Evolutionary conservation across 2,888 invertebrate genomes (phyloP), one percentile per base, ranked within the genome.

Genomic region (Volucella bombylans): DNA sequence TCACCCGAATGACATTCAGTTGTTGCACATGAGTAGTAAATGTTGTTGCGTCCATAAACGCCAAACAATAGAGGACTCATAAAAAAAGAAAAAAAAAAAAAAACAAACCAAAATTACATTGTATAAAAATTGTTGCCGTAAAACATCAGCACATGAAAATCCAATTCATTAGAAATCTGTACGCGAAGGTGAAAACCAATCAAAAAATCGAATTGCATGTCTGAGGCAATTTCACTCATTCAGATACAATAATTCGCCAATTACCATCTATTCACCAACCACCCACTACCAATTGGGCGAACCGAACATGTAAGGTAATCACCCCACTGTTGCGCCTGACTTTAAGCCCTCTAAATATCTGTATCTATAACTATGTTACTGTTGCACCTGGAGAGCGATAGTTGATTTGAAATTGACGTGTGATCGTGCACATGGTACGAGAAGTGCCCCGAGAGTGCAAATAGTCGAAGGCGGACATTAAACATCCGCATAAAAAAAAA

Each of bases 161-260:
- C 23, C 31, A 76, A 71, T 85, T 80, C 61, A 76, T 76, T 85
- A 67, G 67, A 76, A 81, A 85, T 81, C 72, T 77, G 55, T 76
- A 71, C 72, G 74, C 52, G 64, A 72, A 64, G 85, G 67, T 59
- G 76, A 80, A 85, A 85, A 80, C 83, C 83, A 85, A 85, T 85
- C 83, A 85, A 85, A 81, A 85, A 77, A 62, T 77, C 72, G 81
- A 64, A 81, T 85, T 55, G 76, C 85, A 85, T 85, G 85, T 80
- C 85, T 76, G 80, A n/a, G 76, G 74, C 71, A 85, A 85, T 81
- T 85, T 76, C 76, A 72, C 81, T 85, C 71, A 68, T 50, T 85
- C 71, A 77, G 81, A 85, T 85, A 81, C 85, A 81, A 85, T 85
- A 85, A 85, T 81, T 85, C 81, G 85, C 85, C 85, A 85, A 85